Evolutionary conservation across 2,888 invertebrate species (phyloP).

Genomic region (Cephus rjabovi): DNA sequence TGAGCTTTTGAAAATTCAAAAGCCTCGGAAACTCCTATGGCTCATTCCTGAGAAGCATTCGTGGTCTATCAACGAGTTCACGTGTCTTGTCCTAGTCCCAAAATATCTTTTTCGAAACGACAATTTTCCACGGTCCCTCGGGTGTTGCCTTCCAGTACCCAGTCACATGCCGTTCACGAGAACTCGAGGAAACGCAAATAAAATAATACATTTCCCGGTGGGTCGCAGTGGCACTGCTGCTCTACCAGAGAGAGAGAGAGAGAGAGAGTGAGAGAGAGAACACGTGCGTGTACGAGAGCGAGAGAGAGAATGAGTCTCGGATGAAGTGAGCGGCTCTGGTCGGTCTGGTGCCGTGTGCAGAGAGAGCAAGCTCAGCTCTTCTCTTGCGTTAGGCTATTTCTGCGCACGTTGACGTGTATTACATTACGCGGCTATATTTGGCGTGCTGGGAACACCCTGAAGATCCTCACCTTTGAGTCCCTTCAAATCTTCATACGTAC

Average conservation of each 20-base stretch:
- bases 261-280: background rate
- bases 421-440: slow-evolving; percentile 73
- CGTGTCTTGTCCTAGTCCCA: slow-evolving; percentile 1
- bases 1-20: slow-evolving; percentile 3
- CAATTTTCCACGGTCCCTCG: slow-evolving; percentile 12
- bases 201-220: slow-evolving; percentile 16
- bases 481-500: slow-evolving; percentile 8
- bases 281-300: slow-evolving; percentile 22
- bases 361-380: slow-evolving; percentile 62
- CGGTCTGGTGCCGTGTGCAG: slow-evolving; percentile 69
- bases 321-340: slow-evolving; percentile 1
- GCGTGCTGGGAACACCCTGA: slow-evolving; percentile 48
- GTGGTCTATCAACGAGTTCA: background rate
- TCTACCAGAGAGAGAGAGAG: background rate
- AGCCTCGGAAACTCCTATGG: background rate
- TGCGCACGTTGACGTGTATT: slow-evolving; percentile 69
- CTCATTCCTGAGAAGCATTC: background rate
- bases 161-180: slow-evolving; percentile 12
- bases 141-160: slow-evolving; percentile 7
- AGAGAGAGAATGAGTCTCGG: slow-evolving; percentile 8
- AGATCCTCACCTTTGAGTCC: slow-evolving; percentile 16
- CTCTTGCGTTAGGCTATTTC: slow-evolving; percentile 67
- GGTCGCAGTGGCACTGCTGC: background rate
- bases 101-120: slow-evolving; percentile 19
- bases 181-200: slow-evolving; percentile 9